Percentiles rank a stretch among this genome's conserved stretches.
phyloP scores from a whole-genome alignment of 2,113 vertebrate species.

The Muscicapa adusta region DNA sequence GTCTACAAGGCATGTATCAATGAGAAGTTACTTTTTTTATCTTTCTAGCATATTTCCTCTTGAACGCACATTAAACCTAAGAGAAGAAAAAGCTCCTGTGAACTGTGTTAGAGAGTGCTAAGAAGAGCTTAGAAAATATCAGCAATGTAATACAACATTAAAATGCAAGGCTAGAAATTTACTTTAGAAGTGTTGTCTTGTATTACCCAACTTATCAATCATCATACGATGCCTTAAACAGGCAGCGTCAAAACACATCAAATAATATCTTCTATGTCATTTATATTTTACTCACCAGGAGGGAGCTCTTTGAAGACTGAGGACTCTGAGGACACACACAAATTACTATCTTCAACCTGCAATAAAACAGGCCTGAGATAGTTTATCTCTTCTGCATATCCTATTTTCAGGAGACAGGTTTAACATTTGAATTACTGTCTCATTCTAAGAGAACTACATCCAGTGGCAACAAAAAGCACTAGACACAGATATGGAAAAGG shows the following conservation, averaged over 20 bases:
- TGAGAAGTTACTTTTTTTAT: not conserved
- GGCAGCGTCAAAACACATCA: not conserved
- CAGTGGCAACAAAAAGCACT: not conserved
- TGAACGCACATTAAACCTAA: not conserved
- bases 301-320: not conserved
- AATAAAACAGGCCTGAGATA: not conserved
- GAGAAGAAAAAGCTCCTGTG: not conserved
- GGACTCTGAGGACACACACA: not conserved
- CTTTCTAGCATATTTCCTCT: not conserved
- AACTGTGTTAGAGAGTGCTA: not conserved
- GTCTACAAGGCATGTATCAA: accelerated
- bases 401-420: not conserved
- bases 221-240: not conserved
- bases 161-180: not conserved
- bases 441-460: not conserved
- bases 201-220: not conserved
- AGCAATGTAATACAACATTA: not conserved
- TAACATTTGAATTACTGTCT: not conserved
- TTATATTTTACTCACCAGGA: not conserved
- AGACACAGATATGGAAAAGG: accelerated
- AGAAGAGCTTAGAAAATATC: not conserved
- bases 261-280: not conserved
- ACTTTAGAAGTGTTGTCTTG: not conserved
- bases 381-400: not conserved
- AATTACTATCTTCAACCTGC: not conserved